Evolutionary conservation across 2,113 vertebrate species (phyloP).

Genomic region (Poeciliopsis occidentalis): DNA sequence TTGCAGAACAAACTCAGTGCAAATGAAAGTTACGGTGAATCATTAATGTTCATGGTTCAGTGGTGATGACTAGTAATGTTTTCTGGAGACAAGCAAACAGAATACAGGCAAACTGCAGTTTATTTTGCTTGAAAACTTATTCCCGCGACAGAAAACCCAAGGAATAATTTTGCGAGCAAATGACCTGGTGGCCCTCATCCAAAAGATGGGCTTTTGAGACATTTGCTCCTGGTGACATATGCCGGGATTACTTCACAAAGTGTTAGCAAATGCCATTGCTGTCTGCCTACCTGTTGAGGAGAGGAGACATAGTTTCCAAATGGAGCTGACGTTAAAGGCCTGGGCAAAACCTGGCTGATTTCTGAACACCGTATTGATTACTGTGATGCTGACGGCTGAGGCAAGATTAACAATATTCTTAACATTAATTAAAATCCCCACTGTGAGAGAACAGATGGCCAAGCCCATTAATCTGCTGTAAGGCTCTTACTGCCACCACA

Average conservation of each 20-base stretch:
- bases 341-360: slow-evolving; percentile 45
- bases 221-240: slow-evolving; percentile 76
- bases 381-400: slow-evolving; percentile 41
- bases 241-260: slow-evolving; percentile 68
- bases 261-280: slow-evolving; percentile 69
- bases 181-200: slow-evolving; percentile 51
- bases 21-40: neutral
- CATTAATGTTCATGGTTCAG: neutral
- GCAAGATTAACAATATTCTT: slow-evolving; percentile 65
- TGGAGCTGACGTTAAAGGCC: slow-evolving; percentile 31
- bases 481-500: slow-evolving; percentile 79
- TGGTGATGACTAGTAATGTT: neutral
- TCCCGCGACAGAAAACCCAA: slow-evolving; percentile 1
- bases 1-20: neutral
- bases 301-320: slow-evolving; percentile 24
- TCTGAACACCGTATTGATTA: slow-evolving; percentile 43
- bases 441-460: slow-evolving; percentile 77
- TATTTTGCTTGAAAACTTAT: neutral
- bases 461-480: slow-evolving; percentile 69
- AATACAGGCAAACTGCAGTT: neutral
- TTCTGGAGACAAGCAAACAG: neutral
- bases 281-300: slow-evolving; percentile 48
- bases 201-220: slow-evolving; percentile 71
- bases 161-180: slow-evolving; percentile 25
- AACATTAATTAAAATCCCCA: slow-evolving; percentile 79